Evolutionary conservation across 2,888 invertebrate species (phyloP).

Genomic region (Rosalia funebris): DNA sequence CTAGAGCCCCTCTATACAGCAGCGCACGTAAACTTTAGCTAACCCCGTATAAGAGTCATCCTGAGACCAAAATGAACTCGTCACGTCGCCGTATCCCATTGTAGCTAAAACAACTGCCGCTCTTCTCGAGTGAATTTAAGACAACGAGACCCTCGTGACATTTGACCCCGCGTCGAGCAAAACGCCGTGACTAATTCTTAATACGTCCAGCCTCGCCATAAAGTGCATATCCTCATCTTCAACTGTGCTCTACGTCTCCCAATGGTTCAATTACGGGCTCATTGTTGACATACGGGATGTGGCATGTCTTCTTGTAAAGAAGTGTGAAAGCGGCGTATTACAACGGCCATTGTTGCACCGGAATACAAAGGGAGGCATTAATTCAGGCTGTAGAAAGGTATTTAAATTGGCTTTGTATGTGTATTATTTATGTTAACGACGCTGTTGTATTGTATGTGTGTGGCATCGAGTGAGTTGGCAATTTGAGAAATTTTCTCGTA

Average conservation of each 20-base stretch:
- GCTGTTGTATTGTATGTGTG: not conserved
- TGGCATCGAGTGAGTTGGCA: not conserved
- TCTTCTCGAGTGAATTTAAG: too few relatives aligned
- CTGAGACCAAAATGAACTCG: too few relatives aligned
- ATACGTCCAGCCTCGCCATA: not conserved
- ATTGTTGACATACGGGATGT: slow-evolving; percentile 14
- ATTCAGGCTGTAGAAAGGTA: slow-evolving; percentile 13
- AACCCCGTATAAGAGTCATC: too few relatives aligned
- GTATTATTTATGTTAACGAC: slow-evolving; percentile 2
- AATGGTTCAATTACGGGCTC: slow-evolving; percentile 7
- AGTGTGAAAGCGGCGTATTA: slow-evolving; percentile 21
- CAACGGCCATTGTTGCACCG: slow-evolving; percentile 2
- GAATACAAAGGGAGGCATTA: slow-evolving; percentile 7
- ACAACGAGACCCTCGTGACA: slow-evolving; percentile 1
- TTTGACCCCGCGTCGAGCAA: slow-evolving; percentile 2
- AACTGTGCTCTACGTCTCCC: too few relatives aligned
- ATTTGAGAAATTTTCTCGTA: too few relatives aligned
- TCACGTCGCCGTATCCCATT: too few relatives aligned
- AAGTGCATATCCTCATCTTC: slow-evolving; percentile 2
- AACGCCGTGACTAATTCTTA: slow-evolving; percentile 10
- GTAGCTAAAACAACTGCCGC: too few relatives aligned
- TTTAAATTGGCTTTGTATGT: slow-evolving; percentile 15
- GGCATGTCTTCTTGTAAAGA: not conserved
- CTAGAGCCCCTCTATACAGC: too few relatives aligned
- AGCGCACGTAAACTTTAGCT: too few relatives aligned